Percentiles rank a stretch among this genome's conserved stretches.
These are phyloP conservation scores for Bradypus variegatus DNA, from an alignment of 2,797 vertebrate genomes.

Conservation along the genomic window DNA sequence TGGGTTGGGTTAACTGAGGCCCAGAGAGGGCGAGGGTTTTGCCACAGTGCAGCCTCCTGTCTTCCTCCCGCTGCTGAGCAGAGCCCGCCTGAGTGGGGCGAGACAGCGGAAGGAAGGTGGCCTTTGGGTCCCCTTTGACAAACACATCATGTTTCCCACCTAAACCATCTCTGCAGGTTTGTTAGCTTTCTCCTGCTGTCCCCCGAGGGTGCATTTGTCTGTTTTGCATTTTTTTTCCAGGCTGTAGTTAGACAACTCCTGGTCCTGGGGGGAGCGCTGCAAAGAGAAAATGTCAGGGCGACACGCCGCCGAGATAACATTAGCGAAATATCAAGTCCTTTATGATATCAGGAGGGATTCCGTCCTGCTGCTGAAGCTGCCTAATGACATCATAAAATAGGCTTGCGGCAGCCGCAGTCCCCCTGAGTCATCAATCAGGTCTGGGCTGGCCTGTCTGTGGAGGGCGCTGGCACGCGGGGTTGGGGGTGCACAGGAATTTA, in stretches of 20 bases:
- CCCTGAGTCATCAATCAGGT: conserved; percentile 76
- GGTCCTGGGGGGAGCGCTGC: conserved; percentile 71
- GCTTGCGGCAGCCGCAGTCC: conserved; percentile 70
- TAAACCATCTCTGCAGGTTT: conserved; percentile 66
- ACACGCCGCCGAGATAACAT: conserved; percentile 77
- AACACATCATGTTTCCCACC: conserved; percentile 71
- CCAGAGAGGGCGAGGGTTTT: neutral
- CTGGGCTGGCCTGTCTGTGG: conserved; percentile 58
- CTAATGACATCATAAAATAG: conserved; percentile 82
- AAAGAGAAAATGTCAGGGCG: conserved; percentile 75
- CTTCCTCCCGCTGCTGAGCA: neutral
- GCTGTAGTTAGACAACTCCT: conserved; percentile 73
- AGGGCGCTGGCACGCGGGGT: conserved; percentile 35
- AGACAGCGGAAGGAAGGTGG: neutral
- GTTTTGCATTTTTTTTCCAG: conserved; percentile 76
- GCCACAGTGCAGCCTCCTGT: neutral
- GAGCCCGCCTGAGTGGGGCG: neutral
- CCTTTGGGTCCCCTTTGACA: conserved; percentile 62
- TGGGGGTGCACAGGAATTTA: neutral
- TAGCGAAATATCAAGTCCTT: conserved; percentile 81
- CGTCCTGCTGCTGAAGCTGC: conserved; percentile 72
- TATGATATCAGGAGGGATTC: conserved; percentile 82
- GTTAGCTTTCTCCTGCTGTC: conserved; percentile 73
- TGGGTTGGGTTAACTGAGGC: neutral
- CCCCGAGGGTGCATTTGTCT: conserved; percentile 75